Evolutionary conservation across 2,797 vertebrate genomes (phyloP).

Genomic region (Mallotus villosus): DNA sequence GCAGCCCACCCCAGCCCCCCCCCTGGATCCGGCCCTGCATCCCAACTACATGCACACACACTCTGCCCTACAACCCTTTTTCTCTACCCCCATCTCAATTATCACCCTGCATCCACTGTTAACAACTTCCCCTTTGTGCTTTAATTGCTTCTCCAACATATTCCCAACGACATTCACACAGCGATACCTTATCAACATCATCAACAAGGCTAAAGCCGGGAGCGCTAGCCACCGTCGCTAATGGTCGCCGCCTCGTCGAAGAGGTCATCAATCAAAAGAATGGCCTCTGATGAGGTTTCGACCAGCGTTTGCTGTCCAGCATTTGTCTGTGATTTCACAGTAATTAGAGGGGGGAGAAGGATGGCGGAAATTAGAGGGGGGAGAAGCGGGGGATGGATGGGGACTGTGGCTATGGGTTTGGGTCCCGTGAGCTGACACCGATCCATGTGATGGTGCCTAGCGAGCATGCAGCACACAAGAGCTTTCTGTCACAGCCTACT

Average conservation of each 20-base stretch:
- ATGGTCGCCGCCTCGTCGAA: conserved; percentile 26
- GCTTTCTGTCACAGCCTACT: conserved; percentile 17
- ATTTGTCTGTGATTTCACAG: conserved; percentile 48
- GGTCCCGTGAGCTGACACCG: conserved; percentile 38
- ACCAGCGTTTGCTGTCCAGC: conserved; percentile 47
- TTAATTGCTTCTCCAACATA: conserved; percentile 59
- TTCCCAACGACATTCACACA: conserved; percentile 9
- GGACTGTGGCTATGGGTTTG: conserved; percentile 18
- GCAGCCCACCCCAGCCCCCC: too few relatives aligned
- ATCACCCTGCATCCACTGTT: conserved; percentile 60
- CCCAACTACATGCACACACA: too few relatives aligned
- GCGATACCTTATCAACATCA: conserved; percentile 58
- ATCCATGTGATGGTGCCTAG: conserved; percentile 43
- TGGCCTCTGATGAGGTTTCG: conserved; percentile 51
- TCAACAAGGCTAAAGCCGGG: conserved; percentile 37
- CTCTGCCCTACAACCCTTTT: not conserved
- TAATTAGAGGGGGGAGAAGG: conserved; percentile 46
- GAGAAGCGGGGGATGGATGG: too few relatives aligned
- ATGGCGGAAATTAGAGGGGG: not conserved
- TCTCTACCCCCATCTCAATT: conserved; percentile 55
- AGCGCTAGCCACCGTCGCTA: conserved; percentile 26
- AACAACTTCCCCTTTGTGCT: conserved; percentile 47
- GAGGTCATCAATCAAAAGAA: conserved; percentile 63
- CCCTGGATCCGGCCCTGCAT: too few relatives aligned
- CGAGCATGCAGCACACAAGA: conserved; percentile 41